phyloP scores from a whole-genome alignment of 2,113 vertebrate species.

The Nibea albiflora region DNA sequence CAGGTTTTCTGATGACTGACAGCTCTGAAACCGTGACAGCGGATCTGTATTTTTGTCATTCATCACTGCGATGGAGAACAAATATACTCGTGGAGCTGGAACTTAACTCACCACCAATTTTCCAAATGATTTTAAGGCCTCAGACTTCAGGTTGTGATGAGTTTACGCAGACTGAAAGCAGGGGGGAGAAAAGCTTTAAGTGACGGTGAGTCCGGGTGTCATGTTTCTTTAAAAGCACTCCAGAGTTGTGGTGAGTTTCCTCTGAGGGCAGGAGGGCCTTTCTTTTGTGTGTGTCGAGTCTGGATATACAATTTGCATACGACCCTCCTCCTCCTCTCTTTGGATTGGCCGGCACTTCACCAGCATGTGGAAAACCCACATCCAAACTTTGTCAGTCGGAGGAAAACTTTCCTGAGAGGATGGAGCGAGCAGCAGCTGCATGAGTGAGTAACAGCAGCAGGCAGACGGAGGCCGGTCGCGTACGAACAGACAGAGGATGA shows the following conservation, averaged over 20 bases:
- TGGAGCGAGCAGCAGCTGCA: constrained; percentile 68
- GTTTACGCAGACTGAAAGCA: constrained; percentile 51
- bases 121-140: constrained; percentile 48
- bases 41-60: constrained; percentile 42
- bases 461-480: constrained; percentile 20
- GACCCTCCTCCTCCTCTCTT: constrained; percentile 39
- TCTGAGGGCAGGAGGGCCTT: constrained; percentile 43
- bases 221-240: constrained; percentile 78
- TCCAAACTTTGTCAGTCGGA: constrained; percentile 73
- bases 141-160: constrained; percentile 51
- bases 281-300: constrained; percentile 50
- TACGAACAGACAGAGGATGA: constrained; percentile 23
- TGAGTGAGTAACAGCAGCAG: constrained; percentile 68
- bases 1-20: constrained; percentile 1
- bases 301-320: constrained; percentile 57
- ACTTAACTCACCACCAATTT: constrained; percentile 22
- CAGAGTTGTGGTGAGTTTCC: constrained; percentile 61
- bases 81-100: constrained; percentile 5
- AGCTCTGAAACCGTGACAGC: constrained; percentile 11
- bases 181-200: background rate
- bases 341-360: constrained; percentile 61
- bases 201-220: constrained; percentile 61
- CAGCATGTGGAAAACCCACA: constrained; percentile 63
- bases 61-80: constrained; percentile 36
- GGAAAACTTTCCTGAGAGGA: constrained; percentile 66